Conservation (phyloP, 2,113 vertebrate species). For the Ammodytes marinus region DNA sequence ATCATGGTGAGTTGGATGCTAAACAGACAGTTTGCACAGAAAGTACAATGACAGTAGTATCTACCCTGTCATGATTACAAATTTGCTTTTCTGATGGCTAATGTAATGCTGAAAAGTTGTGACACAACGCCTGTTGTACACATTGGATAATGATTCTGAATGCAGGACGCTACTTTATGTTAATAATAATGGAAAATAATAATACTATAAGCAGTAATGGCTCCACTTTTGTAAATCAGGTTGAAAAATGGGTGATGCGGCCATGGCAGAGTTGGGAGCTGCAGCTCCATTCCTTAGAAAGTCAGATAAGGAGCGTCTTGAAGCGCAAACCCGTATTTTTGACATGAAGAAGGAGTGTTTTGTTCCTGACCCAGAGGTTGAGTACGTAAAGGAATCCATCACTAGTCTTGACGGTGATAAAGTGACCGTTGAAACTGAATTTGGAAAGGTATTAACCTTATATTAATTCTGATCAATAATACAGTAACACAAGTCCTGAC, state of each 20-base stretch:
- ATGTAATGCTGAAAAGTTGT: not conserved
- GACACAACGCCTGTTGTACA: not conserved
- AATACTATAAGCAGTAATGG: not conserved
- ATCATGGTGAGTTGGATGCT: not conserved
- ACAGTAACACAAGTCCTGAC: not conserved
- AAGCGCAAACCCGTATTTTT: constrained; percentile 2
- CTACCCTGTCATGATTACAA: not conserved
- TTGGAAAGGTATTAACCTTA: constrained; percentile 80
- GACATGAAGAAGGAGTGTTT: constrained; percentile 12
- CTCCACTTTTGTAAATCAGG: not conserved
- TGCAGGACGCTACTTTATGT: not conserved
- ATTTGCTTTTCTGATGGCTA: not conserved
- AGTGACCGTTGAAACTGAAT: not conserved
- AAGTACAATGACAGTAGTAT: not conserved
- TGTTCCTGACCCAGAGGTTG: not conserved
- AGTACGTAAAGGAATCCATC: constrained; percentile 4
- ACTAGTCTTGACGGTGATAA: not conserved
- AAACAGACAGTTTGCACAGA: not conserved
- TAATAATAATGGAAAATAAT: not conserved
- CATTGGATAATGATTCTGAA: not conserved
- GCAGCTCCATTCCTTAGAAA: not conserved
- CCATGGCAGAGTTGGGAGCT: not conserved
- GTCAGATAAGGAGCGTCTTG: constrained; percentile 11
- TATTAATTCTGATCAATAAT: not conserved
- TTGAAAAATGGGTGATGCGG: constrained; percentile 8